Evolutionary conservation across 2,888 invertebrate genomes (phyloP).

Genomic region (Cheilosia urbana): DNA sequence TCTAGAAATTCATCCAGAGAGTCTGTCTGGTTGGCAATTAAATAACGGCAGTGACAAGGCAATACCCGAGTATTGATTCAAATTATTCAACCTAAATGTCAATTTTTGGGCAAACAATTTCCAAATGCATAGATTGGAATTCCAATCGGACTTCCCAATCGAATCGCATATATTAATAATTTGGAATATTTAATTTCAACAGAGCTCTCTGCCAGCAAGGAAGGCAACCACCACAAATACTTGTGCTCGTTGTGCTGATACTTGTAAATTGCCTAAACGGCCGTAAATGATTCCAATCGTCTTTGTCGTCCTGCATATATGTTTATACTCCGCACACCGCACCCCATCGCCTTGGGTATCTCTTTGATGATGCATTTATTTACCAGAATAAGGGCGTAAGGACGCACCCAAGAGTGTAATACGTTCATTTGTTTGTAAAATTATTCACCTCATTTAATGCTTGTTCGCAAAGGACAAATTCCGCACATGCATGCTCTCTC

Average conservation of each 20-base stretch:
- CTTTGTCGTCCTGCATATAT: conserved; percentile 21
- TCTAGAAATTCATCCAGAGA: too few species aligned
- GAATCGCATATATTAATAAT: too few species aligned
- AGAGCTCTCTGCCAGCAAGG: not conserved
- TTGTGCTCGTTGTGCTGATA: not conserved
- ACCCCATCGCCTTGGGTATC: conserved; percentile 9
- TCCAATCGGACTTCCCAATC: too few species aligned
- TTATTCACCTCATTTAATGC: conserved; percentile 75
- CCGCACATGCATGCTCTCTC: not conserved
- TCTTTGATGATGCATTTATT: conserved; percentile 71
- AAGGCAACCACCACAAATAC: conserved; percentile 3
- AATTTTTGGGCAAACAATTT: too few species aligned
- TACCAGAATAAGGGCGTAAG: conserved; percentile 68
- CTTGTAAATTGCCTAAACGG: conserved; percentile 63
- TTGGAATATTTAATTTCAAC: not conserved
- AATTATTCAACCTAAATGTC: too few species aligned
- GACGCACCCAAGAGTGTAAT: conserved; percentile 71
- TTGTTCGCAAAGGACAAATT: conserved; percentile 46
- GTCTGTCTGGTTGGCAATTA: too few species aligned
- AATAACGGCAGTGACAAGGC: too few species aligned
- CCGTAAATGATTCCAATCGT: conserved; percentile 67
- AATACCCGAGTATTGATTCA: too few species aligned
- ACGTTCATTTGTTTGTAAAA: conserved; percentile 74
- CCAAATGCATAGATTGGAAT: too few species aligned
- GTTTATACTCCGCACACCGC: conserved; percentile 1